Base-by-base conservation (phyloP, 2,113 vertebrate species). In the Ctenomys sociabilis region DNA sequence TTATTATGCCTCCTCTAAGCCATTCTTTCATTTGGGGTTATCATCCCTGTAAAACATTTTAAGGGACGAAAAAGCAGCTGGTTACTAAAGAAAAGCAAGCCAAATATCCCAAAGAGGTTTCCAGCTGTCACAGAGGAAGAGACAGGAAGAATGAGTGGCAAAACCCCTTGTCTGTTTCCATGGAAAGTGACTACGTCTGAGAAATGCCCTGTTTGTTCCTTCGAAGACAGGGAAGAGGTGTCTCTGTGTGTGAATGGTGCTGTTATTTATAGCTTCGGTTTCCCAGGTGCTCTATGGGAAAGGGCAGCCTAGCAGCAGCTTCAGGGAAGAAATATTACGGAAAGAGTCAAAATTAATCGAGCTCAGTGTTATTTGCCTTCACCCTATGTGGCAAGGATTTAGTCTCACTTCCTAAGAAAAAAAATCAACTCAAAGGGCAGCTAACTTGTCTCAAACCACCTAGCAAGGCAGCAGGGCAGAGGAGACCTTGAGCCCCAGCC, bases 261-360 rank as follows among this genome's bases (percentile, higher is more conserved):
- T 0, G 0, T 95, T 63, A 96, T 54, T 93, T 72, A 97, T 81
- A 92, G 37, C 54, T 52, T 14, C 73, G 68, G 93, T 91, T 63
- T 93, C 95, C 95, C 77, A 32, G 84, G 86, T 22, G 28, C 91
- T 90, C 24, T 66, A 49, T 66, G 64, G 72, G 86, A 90, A 90
- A 93, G 85, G 61, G 84, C 49, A 86, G 84, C 87, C 85, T 87
- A 68, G 94, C 87, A 77, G 37, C 75, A 32, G 30, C 57, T 89
- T 80, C 3, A 7, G 70, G 75, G 82, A 40, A 70, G 81, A 86
- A 82, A 59, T 35, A 84, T 85, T 78, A 95, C 85, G 57, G 45
- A 43, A 52, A 19, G 14, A 64, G 40, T 52, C 12, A 59, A 88
- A 61, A 12, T 85, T 37, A 77, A 70, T 45, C 40, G 83, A 88